Percentiles rank a stretch among this genome's conserved stretches.
These are phyloP conservation scores for Nomada flava DNA, from an alignment of 2,888 invertebrate genomes.

Conservation along the genomic window DNA sequence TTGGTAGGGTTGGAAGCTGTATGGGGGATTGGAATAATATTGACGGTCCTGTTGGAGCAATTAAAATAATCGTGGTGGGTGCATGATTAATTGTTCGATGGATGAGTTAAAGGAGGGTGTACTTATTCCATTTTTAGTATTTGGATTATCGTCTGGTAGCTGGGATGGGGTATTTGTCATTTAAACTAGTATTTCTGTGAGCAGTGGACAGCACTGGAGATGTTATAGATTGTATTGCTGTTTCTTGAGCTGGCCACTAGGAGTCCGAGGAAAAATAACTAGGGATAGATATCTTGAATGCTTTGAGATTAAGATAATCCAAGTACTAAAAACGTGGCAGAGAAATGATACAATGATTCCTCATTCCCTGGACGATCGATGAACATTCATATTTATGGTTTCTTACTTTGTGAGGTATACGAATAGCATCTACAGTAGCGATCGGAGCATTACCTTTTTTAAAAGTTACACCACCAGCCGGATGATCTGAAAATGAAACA, in stretches of 20 bases:
- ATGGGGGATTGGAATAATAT: not conserved
- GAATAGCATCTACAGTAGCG: conserved; percentile 31
- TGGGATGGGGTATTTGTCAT: no score
- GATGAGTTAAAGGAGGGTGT: not conserved
- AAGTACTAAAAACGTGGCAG: conserved; percentile 6
- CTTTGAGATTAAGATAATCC: not conserved
- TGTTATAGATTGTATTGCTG: not conserved
- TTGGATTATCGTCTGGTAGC: not conserved
- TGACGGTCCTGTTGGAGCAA: not conserved
- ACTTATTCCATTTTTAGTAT: conserved; percentile 6
- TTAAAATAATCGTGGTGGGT: not conserved
- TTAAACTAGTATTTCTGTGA: no score
- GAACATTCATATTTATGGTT: conserved; percentile 1
- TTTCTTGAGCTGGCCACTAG: not conserved
- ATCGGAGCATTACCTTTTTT: conserved; percentile 37
- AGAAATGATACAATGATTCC: not conserved
- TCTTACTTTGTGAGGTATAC: conserved; percentile 19
- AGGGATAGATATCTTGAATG: not conserved
- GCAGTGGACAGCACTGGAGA: not conserved
- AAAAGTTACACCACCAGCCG: conserved; percentile 33
- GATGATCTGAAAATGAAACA: conserved; percentile 43
- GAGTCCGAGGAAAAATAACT: not conserved
- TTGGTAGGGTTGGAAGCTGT: not conserved
- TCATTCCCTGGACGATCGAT: not conserved
- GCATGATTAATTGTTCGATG: not conserved